Percentiles rank a stretch among this genome's conserved stretches.
Evolutionary conservation across 2,888 invertebrate genomes (phyloP).

Genomic region (Drosophila percnosoma): DNA sequence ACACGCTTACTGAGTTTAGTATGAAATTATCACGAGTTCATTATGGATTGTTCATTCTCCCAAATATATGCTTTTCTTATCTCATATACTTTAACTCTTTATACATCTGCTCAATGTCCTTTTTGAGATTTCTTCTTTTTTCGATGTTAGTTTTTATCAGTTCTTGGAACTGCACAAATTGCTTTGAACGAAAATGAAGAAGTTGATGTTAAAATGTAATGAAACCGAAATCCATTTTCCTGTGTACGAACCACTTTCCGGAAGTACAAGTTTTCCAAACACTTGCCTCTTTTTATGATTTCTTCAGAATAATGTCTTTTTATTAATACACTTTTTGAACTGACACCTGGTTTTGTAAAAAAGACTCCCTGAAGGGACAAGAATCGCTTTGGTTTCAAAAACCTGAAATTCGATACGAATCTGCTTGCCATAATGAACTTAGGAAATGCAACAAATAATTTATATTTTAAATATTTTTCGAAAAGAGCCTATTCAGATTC

Average conservation of each 20-base stretch:
- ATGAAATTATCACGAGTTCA: neutral
- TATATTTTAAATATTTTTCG: neutral
- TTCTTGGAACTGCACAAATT: conserved; percentile 11
- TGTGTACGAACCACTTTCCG: conserved; percentile 48
- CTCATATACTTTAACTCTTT: neutral
- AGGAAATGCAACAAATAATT: neutral
- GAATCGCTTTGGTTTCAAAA: neutral
- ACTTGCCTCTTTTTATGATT: conserved; percentile 40
- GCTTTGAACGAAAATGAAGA: neutral
- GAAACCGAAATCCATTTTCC: neutral
- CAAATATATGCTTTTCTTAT: neutral
- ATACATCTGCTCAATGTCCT: neutral
- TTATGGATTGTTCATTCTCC: neutral
- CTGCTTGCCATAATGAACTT: neutral
- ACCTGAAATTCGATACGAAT: neutral
- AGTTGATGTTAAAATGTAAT: neutral
- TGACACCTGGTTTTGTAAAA: neutral
- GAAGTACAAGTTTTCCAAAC: conserved; percentile 50
- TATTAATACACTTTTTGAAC: neutral
- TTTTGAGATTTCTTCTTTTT: neutral
- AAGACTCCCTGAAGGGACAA: neutral
- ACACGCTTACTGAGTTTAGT: conserved; percentile 11
- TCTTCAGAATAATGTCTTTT: conserved; percentile 9
- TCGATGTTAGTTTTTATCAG: neutral
- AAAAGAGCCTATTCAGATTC: neutral